These are phyloP conservation scores for Chascanopsetta lugubris DNA, from an alignment of 2,113 vertebrate species.

Conservation along the genomic window DNA sequence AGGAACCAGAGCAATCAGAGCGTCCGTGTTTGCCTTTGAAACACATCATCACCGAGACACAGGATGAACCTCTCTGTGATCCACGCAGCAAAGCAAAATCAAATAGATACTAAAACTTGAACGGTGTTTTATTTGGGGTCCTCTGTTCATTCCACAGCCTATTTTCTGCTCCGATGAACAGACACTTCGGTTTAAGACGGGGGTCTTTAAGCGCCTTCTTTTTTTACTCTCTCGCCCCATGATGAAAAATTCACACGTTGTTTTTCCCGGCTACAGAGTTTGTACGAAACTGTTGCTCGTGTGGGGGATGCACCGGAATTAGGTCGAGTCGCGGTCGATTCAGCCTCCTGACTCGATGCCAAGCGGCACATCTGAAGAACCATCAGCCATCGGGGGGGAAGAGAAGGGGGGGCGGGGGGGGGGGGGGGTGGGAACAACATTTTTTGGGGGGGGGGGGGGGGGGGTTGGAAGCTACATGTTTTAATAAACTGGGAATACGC, in stretches of 20 bases:
- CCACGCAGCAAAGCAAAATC: not conserved
- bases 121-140: not conserved
- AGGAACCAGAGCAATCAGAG: too few species aligned
- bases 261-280: conserved; percentile 32
- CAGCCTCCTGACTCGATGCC: conserved; percentile 32
- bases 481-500: conserved; percentile 22
- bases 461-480: conserved; percentile 19
- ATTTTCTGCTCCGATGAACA: conserved; percentile 3
- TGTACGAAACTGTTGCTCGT: conserved; percentile 26
- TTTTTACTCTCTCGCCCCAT: conserved; percentile 8
- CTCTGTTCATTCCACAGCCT: conserved; percentile 4
- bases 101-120: not conserved
- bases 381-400: conserved; percentile 16
- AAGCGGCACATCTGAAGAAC: conserved; percentile 31
- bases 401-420: too few species aligned
- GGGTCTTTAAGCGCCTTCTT: conserved; percentile 8
- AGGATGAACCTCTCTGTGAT: not conserved
- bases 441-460: too few species aligned
- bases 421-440: too few species aligned
- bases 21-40: too few species aligned
- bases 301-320: conserved; percentile 46
- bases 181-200: conserved; percentile 5
- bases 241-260: conserved; percentile 54
- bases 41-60: too few species aligned
- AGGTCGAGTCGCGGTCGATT: conserved; percentile 50